A percentile compares a stretch with the other conserved stretches of the same genome.
Evolutionary conservation across 2,888 invertebrate species (phyloP).

Genomic region (Heliothis peltigera): DNA sequence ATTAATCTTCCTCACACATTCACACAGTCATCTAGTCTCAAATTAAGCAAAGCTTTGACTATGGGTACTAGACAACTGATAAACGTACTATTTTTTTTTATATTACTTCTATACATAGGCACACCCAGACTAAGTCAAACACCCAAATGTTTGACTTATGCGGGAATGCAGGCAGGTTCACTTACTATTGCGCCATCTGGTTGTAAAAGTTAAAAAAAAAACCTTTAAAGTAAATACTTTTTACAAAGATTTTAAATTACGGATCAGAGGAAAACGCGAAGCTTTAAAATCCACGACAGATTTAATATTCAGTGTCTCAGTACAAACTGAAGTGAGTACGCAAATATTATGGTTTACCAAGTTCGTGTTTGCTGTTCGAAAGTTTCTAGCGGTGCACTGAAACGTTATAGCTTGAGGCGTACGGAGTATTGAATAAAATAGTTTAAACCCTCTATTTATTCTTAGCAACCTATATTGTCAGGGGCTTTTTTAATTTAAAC

Average conservation of each 20-base stretch:
- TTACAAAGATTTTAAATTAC: background rate
- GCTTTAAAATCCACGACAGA: constrained; percentile 11
- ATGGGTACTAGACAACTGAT: too few relatives aligned
- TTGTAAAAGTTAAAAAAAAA: too few relatives aligned
- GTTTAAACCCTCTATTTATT: constrained; percentile 23
- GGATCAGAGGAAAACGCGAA: background rate
- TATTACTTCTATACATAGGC: too few relatives aligned
- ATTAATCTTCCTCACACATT: too few relatives aligned
- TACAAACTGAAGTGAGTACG: constrained; percentile 1
- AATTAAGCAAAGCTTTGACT: too few relatives aligned
- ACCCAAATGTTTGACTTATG: too few relatives aligned
- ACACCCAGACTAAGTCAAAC: too few relatives aligned
- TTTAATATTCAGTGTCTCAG: constrained; percentile 14
- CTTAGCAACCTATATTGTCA: constrained; percentile 6
- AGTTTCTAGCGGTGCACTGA: constrained; percentile 36
- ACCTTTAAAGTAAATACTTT: background rate
- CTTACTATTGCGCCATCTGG: too few relatives aligned
- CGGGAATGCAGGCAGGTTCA: too few relatives aligned
- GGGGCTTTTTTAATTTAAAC: too few relatives aligned
- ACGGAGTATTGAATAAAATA: constrained; percentile 14
- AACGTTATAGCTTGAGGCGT: constrained; percentile 16
- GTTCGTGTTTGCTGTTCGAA: constrained; percentile 3
- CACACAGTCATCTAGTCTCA: too few relatives aligned
- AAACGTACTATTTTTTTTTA: too few relatives aligned
- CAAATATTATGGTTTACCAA: constrained; percentile 31